Percentiles rank a stretch among this genome's conserved stretches.
Evolutionary conservation across 1,140 invertebrate genomes (phyloP).

Genomic region (Drosophila miranda): DNA sequence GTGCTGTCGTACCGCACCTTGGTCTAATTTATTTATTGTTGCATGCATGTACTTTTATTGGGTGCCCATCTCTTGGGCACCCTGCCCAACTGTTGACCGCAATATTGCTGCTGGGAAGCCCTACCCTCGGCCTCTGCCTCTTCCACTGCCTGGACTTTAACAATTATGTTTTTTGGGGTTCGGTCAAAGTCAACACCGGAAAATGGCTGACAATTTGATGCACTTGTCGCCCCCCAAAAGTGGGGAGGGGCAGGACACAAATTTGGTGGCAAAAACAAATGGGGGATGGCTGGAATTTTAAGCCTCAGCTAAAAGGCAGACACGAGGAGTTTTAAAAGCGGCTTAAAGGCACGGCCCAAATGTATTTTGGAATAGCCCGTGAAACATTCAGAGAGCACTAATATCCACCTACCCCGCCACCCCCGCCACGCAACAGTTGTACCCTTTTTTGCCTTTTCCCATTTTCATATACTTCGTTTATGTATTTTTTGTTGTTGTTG

Average conservation of each 20-base stretch:
- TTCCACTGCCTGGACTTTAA: slow-evolving; percentile 48
- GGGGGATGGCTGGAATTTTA: background rate
- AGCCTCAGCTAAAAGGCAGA: slow-evolving; percentile 9
- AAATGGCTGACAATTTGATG: slow-evolving; percentile 71
- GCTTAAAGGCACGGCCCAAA: slow-evolving; percentile 64
- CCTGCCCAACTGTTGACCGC: slow-evolving; percentile 17
- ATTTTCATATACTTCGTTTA: too few species aligned
- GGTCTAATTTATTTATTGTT: slow-evolving; percentile 78
- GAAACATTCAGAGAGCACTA: too few species aligned
- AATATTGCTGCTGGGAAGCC: slow-evolving; percentile 22
- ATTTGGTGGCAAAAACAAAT: slow-evolving; percentile 60
- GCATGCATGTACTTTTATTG: slow-evolving; percentile 73
- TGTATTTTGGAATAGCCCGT: slow-evolving; percentile 54
- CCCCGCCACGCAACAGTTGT: background rate
- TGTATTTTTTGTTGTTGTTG: slow-evolving; percentile 51
- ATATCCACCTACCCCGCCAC: background rate
- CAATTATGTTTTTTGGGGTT: slow-evolving; percentile 65
- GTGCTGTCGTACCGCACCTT: slow-evolving; percentile 53
- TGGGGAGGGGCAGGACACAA: slow-evolving; percentile 19
- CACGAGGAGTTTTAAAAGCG: slow-evolving; percentile 42
- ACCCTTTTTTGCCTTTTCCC: background rate
- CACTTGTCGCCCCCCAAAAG: slow-evolving; percentile 47
- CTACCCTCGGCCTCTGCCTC: background rate
- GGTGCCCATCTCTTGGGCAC: slow-evolving; percentile 16
- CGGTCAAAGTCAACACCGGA: slow-evolving; percentile 68